phyloP scores from a whole-genome alignment of 37 sponge, comb jelly and placozoan genomes.

The Cliona cf. orientalis region DNA sequence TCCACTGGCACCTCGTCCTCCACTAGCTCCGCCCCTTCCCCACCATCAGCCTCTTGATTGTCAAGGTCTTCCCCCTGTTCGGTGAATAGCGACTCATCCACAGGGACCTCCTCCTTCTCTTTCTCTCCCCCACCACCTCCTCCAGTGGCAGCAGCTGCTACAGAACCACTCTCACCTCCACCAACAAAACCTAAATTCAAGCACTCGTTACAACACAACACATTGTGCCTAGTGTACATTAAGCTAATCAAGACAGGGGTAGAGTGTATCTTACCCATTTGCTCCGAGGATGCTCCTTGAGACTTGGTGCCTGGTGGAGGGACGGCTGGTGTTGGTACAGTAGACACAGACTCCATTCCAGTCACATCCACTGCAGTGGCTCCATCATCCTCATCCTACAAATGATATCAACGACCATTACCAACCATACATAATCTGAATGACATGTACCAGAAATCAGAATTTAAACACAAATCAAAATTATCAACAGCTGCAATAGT shows the following conservation, averaged over 20 bases:
- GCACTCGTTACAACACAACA: no score
- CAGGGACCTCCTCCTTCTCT: neutral
- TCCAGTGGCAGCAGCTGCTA: no score
- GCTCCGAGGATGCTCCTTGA: neutral
- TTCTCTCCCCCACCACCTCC: neutral
- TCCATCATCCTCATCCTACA: neutral
- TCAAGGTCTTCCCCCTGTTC: slow-evolving; percentile 13
- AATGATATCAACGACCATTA: no score
- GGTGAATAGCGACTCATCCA: slow-evolving; percentile 12
- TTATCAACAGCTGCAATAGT: neutral
- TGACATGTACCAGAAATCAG: no score
- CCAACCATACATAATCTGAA: no score
- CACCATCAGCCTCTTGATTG: neutral
- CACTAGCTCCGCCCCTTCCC: neutral
- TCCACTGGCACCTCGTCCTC: slow-evolving; percentile 31
- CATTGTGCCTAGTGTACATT: neutral
- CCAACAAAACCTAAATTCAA: neutral
- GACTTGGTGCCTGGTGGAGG: slow-evolving; percentile 1
- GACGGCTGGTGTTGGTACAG: neutral
- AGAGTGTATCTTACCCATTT: neutral
- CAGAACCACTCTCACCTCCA: no score
- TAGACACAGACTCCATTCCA: neutral
- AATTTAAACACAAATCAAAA: no score
- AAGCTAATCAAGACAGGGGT: neutral
- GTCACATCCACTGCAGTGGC: slow-evolving; percentile 27